Evolutionary conservation across 1,140 invertebrate species (phyloP).

Genomic region (Dufourea novaeangliae): DNA sequence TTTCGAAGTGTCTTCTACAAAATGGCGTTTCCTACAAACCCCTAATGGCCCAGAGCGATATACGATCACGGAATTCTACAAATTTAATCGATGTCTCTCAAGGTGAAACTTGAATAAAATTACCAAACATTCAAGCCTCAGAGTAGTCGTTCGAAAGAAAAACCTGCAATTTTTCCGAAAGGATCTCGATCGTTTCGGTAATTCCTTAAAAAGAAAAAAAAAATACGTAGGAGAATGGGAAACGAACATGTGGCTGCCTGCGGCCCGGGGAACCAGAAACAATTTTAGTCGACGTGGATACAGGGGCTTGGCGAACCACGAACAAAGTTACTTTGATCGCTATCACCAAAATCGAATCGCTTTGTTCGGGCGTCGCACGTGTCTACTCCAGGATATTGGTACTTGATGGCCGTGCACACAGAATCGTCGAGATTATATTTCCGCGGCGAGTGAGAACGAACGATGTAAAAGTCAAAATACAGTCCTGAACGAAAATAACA

Average conservation of each 20-base stretch:
- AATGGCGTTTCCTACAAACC: too few species aligned
- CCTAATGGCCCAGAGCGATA: too few species aligned
- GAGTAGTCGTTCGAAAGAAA: too few species aligned
- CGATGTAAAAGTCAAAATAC: constrained; percentile 60
- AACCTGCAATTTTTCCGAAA: neutral
- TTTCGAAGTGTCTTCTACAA: too few species aligned
- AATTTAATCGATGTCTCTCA: too few species aligned
- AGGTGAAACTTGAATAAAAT: too few species aligned
- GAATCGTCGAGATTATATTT: constrained; percentile 57
- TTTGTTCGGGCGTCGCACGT: constrained; percentile 71
- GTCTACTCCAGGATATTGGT: constrained; percentile 74
- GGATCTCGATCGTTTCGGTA: neutral
- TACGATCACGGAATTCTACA: too few species aligned
- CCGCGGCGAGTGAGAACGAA: constrained; percentile 61
- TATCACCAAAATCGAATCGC: constrained; percentile 63
- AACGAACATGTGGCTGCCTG: neutral
- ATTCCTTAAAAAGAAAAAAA: neutral
- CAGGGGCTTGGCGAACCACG: constrained; percentile 56
- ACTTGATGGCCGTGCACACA: constrained; percentile 72
- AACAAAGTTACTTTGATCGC: constrained; percentile 66
- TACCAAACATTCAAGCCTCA: too few species aligned
- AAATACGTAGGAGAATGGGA: neutral
- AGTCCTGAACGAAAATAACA: constrained; percentile 16
- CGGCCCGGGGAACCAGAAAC: constrained; percentile 51
- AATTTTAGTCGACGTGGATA: constrained; percentile 54